A percentile compares a stretch with the other conserved stretches of the same genome.
Conservation (phyloP, 2,888 invertebrate species). For the Diplolepis rosae region DNA sequence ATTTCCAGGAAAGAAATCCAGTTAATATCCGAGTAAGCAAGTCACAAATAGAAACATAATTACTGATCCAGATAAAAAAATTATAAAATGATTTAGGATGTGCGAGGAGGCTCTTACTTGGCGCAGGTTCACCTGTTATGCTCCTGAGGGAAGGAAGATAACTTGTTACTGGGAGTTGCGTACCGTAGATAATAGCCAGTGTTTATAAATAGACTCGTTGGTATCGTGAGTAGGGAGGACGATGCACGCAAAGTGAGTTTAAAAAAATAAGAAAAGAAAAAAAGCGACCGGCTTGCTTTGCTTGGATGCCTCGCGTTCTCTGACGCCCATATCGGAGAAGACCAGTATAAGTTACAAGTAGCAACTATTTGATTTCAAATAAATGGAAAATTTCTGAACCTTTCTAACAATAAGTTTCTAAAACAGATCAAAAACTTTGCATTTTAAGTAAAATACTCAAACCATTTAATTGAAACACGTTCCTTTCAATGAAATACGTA, state of each 20-base stretch:
- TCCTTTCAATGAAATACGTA: too few species aligned
- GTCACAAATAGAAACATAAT: not conserved
- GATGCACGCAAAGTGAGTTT: conserved; percentile 54
- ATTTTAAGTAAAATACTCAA: too few species aligned
- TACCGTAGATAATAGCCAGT: conserved; percentile 58
- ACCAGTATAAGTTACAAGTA: conserved; percentile 32
- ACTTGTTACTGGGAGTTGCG: conserved; percentile 40
- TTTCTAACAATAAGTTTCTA: too few species aligned
- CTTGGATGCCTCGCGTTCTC: conserved; percentile 55
- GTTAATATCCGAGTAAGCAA: conserved; percentile 2
- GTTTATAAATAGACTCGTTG: conserved; percentile 51
- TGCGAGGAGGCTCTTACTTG: not conserved
- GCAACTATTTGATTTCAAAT: too few species aligned
- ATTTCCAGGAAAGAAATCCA: not conserved
- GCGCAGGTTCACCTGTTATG: conserved; percentile 37
- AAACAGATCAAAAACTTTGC: too few species aligned
- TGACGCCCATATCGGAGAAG: conserved; percentile 41
- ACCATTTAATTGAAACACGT: too few species aligned
- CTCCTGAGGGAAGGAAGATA: conserved; percentile 46
- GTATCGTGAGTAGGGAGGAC: conserved; percentile 34
- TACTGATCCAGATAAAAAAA: not conserved
- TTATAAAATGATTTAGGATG: not conserved
- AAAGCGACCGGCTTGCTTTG: conserved; percentile 56
- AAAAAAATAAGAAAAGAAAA: conserved; percentile 45
- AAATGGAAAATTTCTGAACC: too few species aligned